phyloP scores from a whole-genome alignment of 1,140 invertebrate genomes.

The Adoxophyes honmai region DNA sequence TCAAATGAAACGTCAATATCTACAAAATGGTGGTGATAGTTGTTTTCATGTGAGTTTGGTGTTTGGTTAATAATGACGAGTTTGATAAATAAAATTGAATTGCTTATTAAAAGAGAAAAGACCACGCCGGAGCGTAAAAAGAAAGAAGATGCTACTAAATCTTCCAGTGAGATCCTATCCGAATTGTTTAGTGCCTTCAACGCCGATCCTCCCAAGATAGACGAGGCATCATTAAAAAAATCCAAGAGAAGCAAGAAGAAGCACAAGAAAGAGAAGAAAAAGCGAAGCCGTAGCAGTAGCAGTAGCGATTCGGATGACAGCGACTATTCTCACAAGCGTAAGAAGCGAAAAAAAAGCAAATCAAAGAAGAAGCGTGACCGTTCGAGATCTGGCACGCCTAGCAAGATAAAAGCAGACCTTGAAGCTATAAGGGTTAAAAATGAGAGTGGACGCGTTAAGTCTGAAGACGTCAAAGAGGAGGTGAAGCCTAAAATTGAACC shows the following conservation, averaged over 20 bases:
- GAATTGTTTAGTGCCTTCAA: constrained; percentile 88
- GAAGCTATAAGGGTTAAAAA: constrained; percentile 59
- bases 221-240: constrained; percentile 49
- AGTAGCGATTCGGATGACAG: constrained; percentile 47
- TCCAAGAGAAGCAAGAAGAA: constrained; percentile 65
- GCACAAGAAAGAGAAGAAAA: constrained; percentile 69
- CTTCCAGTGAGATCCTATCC: constrained; percentile 87
- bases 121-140: constrained; percentile 65
- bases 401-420: constrained; percentile 64
- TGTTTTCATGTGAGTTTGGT: constrained; percentile 8
- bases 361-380: constrained; percentile 76
- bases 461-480: constrained; percentile 77
- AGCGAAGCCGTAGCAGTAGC: constrained; percentile 51
- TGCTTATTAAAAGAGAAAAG: constrained; percentile 64
- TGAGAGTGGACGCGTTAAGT: constrained; percentile 61
- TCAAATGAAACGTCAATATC: background rate
- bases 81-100: constrained; percentile 65
- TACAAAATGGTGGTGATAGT: background rate
- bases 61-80: constrained; percentile 41
- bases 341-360: constrained; percentile 79
- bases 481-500: constrained; percentile 48
- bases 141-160: constrained; percentile 76
- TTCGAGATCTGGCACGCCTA: constrained; percentile 54
- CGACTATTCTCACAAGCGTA: constrained; percentile 55
- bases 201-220: constrained; percentile 78